Base-by-base conservation (phyloP, 2,113 vertebrate species). In the Canis aureus region DNA sequence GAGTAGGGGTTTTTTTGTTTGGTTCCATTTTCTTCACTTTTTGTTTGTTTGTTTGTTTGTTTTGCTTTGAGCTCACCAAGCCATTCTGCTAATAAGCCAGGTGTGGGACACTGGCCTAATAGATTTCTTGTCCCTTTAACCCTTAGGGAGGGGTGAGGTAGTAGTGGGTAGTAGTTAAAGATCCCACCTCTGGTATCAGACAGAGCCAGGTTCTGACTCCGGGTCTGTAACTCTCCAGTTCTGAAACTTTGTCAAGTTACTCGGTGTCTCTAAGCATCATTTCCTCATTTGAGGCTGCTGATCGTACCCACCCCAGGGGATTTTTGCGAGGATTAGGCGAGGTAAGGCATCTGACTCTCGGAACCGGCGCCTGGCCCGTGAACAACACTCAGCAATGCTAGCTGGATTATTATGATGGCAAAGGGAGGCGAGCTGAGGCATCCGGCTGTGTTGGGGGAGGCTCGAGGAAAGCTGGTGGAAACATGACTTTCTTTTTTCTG, bases 401-500 rank as follows among this genome's bases (percentile, higher is more conserved):
- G 66, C 35, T 76, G 69, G 49, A 76, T 92, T 74, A 17, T 69
- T n/a, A 83, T 13, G 32, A 81, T 93, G 86, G 86, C 23, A 32
- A 49, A 71, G n/a, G 11, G 57, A 79, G n/a, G 94, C 76, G 67
- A 91, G 62, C 16, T n/a, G 43, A 96, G 25, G 22, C 90, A 90
- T 95, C 81, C 29, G 43, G 87, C 96, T 96, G 51, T 90, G 80
- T 71, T 96, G 97, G 92, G 95, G 96, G 96, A 97, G 95, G 96
- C 91, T 78, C 12, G 15, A 95, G 79, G 94, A 97, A 98, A 98
- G 96, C 97, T 97, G 97, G 97, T 96, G 67, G 94, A 97, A 97
- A 97, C 93, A 98, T 97, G 95, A 98, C 95, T 97, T 95, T 97
- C 93, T 97, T 97, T 95, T 97, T 97, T 97, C 94, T 98, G 95